Conservation (phyloP, 1,140 invertebrate species). For the Drosophila athabasca region DNA sequence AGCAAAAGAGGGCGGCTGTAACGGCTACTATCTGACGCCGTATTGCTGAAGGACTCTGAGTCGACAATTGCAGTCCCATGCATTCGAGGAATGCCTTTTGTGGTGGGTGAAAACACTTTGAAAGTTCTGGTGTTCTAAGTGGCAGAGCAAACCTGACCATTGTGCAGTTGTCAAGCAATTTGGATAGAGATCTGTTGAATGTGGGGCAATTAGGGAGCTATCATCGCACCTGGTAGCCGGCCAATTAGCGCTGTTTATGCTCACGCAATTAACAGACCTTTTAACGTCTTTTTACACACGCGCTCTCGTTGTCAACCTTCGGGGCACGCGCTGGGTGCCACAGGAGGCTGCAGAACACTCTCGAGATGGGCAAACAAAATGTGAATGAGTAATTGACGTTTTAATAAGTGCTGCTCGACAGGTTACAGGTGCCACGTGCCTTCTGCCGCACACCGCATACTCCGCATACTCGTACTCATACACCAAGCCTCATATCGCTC, state of each 20-base stretch:
- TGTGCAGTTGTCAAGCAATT: conserved; percentile 23
- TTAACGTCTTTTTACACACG: conserved; percentile 45
- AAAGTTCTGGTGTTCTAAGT: background rate
- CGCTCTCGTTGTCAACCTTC: conserved; percentile 36
- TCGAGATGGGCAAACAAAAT: conserved; percentile 52
- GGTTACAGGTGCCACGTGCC: conserved; percentile 32
- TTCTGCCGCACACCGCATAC: background rate
- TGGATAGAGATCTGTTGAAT: conserved; percentile 13
- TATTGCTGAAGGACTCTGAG: conserved; percentile 7
- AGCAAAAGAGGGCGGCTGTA: conserved; percentile 43
- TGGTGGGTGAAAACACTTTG: background rate
- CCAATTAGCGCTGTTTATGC: conserved; percentile 63
- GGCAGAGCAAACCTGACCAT: background rate
- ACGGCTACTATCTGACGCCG: conserved; percentile 32
- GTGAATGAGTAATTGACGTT: conserved; percentile 68
- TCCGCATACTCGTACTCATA: background rate
- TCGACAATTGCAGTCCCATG: conserved; percentile 26
- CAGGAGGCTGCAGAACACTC: conserved; percentile 4
- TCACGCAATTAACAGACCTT: conserved; percentile 51
- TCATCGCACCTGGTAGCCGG: conserved; percentile 18
- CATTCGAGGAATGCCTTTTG: conserved; percentile 39
- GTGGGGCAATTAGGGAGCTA: conserved; percentile 36
- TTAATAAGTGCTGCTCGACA: conserved; percentile 68
- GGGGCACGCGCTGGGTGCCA: conserved; percentile 6
- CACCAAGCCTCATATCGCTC: background rate